Conservation (phyloP, 2,113 vertebrate species). For the Ursus arctos region DNA sequence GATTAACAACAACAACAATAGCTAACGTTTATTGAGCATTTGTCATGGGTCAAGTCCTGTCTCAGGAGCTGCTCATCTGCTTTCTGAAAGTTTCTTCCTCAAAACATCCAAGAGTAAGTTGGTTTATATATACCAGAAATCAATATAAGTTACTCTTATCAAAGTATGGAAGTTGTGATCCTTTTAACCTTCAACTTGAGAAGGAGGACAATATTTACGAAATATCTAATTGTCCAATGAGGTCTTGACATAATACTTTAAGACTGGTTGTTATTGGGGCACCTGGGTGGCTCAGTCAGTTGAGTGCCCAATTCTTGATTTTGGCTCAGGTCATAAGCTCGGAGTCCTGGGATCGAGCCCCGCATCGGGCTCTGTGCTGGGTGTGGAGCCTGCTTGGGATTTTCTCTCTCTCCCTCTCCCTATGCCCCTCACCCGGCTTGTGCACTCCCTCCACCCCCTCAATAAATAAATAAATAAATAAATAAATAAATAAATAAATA, state of each 20-base stretch:
- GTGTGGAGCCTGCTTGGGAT: background rate
- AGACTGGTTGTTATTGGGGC: background rate
- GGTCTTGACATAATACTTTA: background rate
- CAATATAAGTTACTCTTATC: background rate
- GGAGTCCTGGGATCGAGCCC: background rate
- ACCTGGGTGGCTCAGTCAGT: background rate
- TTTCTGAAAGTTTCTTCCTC: constrained; percentile 7
- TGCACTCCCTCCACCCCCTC: background rate
- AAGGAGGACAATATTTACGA: background rate
- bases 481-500: no score
- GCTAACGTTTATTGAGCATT: background rate
- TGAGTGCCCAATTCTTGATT: background rate
- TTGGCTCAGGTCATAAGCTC: background rate
- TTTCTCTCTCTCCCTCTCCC: background rate
- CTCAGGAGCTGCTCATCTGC: background rate
- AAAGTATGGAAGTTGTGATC: background rate
- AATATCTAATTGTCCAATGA: background rate
- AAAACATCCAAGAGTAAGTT: background rate
- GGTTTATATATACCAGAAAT: constrained; percentile 3
- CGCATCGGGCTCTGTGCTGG: background rate
- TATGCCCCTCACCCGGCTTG: background rate
- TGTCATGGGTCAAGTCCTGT: background rate
- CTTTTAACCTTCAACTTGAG: background rate
- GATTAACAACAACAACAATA: background rate
- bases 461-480: background rate